Base-by-base conservation (phyloP, 2,797 vertebrate species). In the Sphenopsis melanotis region DNA sequence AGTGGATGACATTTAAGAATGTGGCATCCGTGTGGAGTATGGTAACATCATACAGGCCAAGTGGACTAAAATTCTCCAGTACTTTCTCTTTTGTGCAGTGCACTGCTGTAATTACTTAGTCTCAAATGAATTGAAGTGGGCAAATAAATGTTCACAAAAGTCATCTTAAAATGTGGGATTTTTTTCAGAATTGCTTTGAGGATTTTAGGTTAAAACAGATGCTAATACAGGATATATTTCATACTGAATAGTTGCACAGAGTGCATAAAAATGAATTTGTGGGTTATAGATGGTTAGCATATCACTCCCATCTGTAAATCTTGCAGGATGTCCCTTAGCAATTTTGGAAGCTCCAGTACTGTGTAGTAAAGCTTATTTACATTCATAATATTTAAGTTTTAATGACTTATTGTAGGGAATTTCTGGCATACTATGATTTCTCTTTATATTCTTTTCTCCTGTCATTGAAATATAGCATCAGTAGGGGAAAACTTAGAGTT, bases 111-210 rank as follows among this genome's bases (percentile, higher is more conserved):
- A 86, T 97, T 95, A 91, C 83, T 71, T 49, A 95, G 78, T 95
- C 83, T 94, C 34, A 95, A 91, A 74, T 81, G 79, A 93, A 39
- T 92, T 63, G 83, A 57, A 87, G 44, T 83, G 61, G 50, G 41
- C 95, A 97, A 93, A 87, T 81, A 78, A 95, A 92, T 68, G n/a
- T 95, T 96, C 75, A 60, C 80, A 78, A 92, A 89, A 61, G 79
- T 64, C 39, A 30, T 52, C 15, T 89, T 91, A 63, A 79, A 93
- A 64, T 94, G 63, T 94, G 65, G 5, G 6, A 26, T 96, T 94
- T 97, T 95, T 93, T 78, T 95, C 60, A 24, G 37, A 92, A 53
- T 19, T 92, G 64, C 77, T 95, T 94, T 93, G 68, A 79, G 56
- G 69, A 66, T 83, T 55, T 92, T 85, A 94, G n/a, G n/a, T 93